Percentiles rank a stretch among this genome's conserved stretches.
phyloP scores from a whole-genome alignment of 2,113 vertebrate genomes.

The Podilymbus podiceps region DNA sequence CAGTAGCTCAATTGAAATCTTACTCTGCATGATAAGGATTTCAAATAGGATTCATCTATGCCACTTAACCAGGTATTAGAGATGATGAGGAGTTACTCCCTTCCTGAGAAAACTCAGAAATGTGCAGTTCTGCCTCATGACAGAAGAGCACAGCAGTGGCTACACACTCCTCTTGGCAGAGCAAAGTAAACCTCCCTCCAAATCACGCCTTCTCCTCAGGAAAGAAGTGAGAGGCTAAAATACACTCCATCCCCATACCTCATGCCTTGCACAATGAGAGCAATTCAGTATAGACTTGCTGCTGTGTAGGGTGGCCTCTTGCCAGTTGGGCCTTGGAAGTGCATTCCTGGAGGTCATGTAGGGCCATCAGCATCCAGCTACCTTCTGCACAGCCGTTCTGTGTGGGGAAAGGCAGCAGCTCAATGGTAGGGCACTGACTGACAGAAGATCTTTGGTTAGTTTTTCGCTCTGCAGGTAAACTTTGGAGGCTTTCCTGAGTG shows the following conservation, averaged over 20 bases:
- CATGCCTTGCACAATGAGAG: neutral
- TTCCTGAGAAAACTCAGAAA: neutral
- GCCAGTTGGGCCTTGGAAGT: neutral
- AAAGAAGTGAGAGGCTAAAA: neutral
- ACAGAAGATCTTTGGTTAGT: neutral
- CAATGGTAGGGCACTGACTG: neutral
- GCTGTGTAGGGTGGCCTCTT: neutral
- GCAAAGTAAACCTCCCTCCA: neutral
- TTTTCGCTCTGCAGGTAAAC: neutral
- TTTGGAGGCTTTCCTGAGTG: neutral
- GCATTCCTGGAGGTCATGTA: neutral
- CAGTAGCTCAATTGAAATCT: neutral
- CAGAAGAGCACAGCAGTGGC: neutral
- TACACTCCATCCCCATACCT: neutral
- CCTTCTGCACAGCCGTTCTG: neutral
- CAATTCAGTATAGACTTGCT: neutral
- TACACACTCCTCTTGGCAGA: neutral
- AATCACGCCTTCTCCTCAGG: neutral
- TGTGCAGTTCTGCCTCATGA: neutral
- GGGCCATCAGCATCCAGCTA: neutral
- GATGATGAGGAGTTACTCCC: neutral
- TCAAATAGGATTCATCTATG: neutral
- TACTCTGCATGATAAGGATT: neutral
- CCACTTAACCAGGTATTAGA: neutral
- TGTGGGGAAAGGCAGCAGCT: neutral